Evolutionary conservation across 2,797 vertebrate species (phyloP).

Genomic region (Artibeus lituratus): DNA sequence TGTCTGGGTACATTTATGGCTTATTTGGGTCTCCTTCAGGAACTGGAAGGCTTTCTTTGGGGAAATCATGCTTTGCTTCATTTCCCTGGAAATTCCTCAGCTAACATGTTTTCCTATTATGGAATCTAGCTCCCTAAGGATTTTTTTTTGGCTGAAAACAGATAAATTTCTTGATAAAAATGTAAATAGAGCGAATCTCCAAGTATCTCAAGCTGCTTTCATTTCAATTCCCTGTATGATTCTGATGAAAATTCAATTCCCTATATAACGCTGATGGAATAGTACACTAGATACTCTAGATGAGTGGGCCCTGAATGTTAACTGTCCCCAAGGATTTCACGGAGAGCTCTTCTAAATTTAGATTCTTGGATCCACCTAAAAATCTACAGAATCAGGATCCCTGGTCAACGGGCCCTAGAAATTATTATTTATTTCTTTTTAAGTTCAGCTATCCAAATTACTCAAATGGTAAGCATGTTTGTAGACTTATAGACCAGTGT

Average conservation of each 20-base stretch:
- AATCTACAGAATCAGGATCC: neutral
- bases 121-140: slow-evolving; percentile 39
- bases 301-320: neutral
- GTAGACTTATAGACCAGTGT: neutral
- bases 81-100: slow-evolving; percentile 51
- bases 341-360: neutral
- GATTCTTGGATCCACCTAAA: neutral
- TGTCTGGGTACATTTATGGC: slow-evolving; percentile 10
- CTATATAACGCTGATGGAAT: neutral
- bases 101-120: slow-evolving; percentile 43
- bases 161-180: slow-evolving; percentile 42
- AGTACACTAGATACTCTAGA: neutral
- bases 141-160: slow-evolving; percentile 44
- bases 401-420: neutral
- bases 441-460: neutral
- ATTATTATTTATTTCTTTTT: neutral
- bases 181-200: neutral
- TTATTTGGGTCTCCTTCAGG: slow-evolving; percentile 2
- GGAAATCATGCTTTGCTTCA: slow-evolving; percentile 46
- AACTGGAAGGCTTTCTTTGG: slow-evolving; percentile 48
- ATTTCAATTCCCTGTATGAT: neutral
- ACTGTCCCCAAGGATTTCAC: neutral
- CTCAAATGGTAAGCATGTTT: neutral
- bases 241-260: neutral
- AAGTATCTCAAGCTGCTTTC: neutral